Evolutionary conservation across 2,888 invertebrate genomes (phyloP).

Genomic region (Itoplectis maculator): DNA sequence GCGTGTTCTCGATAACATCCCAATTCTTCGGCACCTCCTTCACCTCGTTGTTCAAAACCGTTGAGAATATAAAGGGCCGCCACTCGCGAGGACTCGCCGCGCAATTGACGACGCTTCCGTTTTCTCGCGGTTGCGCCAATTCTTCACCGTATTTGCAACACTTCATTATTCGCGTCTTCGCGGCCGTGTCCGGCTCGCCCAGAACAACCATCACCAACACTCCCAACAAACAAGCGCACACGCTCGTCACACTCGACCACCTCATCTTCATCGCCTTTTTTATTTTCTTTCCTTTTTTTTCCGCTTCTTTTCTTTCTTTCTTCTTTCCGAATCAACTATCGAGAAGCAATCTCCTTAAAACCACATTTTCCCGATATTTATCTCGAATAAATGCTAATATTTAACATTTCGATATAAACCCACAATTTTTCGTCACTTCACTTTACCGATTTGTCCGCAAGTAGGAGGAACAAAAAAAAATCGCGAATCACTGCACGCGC

Average conservation of each 20-base stretch:
- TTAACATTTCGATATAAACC: background rate
- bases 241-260: background rate
- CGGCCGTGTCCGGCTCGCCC: conserved; percentile 67
- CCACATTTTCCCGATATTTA: background rate
- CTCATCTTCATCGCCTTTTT: conserved; percentile 12
- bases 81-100: conserved; percentile 83
- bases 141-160: conserved; percentile 86
- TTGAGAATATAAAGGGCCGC: conserved; percentile 87
- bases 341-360: background rate
- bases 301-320: background rate
- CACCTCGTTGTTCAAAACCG: conserved; percentile 84
- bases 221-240: conserved; percentile 53
- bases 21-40: conserved; percentile 85
- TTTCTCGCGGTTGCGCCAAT: conserved; percentile 81
- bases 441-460: background rate
- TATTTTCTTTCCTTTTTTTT: background rate
- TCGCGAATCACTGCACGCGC: conserved; percentile 2
- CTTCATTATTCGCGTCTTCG: conserved; percentile 84
- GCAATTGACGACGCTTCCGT: conserved; percentile 75
- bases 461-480: background rate
- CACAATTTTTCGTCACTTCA: background rate
- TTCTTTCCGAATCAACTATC: too few species aligned
- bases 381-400: background rate
- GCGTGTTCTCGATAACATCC: conserved; percentile 81
- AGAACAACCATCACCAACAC: conserved; percentile 48